phyloP scores from a whole-genome alignment of 1,140 invertebrate genomes.

The Aphelenchoides besseyi region DNA sequence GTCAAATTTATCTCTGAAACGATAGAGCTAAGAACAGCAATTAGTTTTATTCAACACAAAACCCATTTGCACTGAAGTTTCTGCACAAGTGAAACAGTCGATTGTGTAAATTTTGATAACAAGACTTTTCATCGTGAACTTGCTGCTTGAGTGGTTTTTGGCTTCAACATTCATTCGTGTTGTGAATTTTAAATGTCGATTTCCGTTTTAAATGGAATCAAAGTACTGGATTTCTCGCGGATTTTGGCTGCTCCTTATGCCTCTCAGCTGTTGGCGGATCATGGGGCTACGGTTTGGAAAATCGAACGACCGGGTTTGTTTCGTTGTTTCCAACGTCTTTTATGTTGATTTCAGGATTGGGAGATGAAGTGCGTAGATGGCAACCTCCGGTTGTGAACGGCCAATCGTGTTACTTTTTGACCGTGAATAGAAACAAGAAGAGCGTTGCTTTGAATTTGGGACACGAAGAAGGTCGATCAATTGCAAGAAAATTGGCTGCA shows the following conservation, averaged over 20 bases:
- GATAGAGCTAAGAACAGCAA: too few relatives aligned
- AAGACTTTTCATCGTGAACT: too few relatives aligned
- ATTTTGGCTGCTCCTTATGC: constrained; percentile 82
- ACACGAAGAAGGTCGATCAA: constrained; percentile 69
- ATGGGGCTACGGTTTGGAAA: constrained; percentile 91
- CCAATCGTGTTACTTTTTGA: constrained; percentile 80
- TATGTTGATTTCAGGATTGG: constrained; percentile 64
- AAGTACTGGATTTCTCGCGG: constrained; percentile 77
- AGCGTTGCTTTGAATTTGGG: constrained; percentile 85
- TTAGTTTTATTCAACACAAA: too few relatives aligned
- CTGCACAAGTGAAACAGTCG: too few relatives aligned
- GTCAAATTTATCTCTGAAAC: too few relatives aligned
- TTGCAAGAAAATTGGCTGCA: constrained; percentile 71
- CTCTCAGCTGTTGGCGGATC: constrained; percentile 85
- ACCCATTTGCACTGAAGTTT: too few relatives aligned
- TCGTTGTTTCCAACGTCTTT: neutral
- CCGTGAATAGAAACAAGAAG: constrained; percentile 90
- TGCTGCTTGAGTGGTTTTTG: too few relatives aligned
- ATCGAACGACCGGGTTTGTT: constrained; percentile 66
- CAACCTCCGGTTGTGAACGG: constrained; percentile 80
- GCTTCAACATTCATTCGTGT: too few relatives aligned
- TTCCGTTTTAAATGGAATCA: constrained; percentile 68
- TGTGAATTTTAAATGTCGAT: too few relatives aligned
- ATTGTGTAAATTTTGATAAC: too few relatives aligned
- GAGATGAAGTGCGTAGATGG: constrained; percentile 87